Conservation (phyloP, 2,113 vertebrate genomes). For the Petromus typicus region DNA sequence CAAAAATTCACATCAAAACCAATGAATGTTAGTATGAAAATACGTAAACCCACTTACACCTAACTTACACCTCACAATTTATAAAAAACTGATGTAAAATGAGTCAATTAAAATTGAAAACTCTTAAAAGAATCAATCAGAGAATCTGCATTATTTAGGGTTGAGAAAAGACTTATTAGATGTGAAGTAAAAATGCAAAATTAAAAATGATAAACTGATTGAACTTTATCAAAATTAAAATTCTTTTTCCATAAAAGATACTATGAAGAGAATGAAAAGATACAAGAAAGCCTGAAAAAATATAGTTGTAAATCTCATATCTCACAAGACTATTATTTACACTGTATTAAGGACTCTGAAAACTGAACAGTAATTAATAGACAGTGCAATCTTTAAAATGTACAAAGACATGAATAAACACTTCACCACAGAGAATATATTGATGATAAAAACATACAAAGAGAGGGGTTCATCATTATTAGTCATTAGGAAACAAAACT, state of each 20-base stretch:
- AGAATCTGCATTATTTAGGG: background rate
- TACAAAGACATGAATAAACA: background rate
- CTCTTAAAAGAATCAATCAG: background rate
- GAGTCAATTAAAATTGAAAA: background rate
- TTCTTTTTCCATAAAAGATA: background rate
- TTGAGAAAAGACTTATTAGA: background rate
- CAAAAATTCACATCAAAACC: background rate
- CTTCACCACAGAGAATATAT: background rate
- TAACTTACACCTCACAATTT: background rate
- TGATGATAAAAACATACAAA: background rate
- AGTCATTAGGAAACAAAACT: conserved; percentile 5
- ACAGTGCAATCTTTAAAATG: conserved; percentile 9
- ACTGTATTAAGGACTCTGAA: background rate
- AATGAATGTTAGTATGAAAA: background rate
- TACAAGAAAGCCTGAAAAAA: background rate
- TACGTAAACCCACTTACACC: background rate
- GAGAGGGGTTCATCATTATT: background rate
- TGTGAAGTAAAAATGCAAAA: conserved; percentile 14
- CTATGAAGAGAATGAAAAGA: background rate
- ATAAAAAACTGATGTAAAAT: conserved; percentile 34
- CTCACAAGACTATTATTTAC: background rate
- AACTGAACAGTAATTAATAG: background rate
- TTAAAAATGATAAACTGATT: background rate
- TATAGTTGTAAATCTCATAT: background rate
- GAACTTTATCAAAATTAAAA: conserved; percentile 20